These are phyloP conservation scores for Armadillidium nasatum DNA, from an alignment of 1,140 invertebrate genomes.

Conservation along the genomic window DNA sequence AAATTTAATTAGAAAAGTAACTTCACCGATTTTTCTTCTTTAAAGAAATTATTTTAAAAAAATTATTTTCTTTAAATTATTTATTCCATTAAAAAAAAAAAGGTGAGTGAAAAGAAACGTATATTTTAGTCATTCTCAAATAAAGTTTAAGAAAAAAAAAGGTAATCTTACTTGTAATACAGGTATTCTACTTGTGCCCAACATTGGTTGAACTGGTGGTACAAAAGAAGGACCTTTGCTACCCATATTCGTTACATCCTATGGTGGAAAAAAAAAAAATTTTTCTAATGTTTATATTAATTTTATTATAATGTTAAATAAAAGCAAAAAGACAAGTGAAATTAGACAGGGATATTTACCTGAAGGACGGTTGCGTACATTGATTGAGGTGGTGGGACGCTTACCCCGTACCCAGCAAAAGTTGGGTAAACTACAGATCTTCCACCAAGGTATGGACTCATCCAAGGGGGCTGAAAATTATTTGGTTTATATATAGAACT, in stretches of 20 bases:
- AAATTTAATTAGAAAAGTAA: too few species aligned
- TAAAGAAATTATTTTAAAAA: too few species aligned
- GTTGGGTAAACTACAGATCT: slow-evolving; percentile 30
- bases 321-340: background rate
- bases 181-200: slow-evolving; percentile 19
- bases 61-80: too few species aligned
- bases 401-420: slow-evolving; percentile 33
- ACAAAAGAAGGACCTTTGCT: slow-evolving; percentile 47
- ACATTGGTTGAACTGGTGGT: background rate
- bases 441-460: slow-evolving; percentile 35
- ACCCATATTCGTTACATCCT: slow-evolving; percentile 52
- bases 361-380: slow-evolving; percentile 40
- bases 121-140: too few species aligned
- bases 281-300: slow-evolving; percentile 16
- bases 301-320: too few species aligned
- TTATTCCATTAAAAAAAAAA: too few species aligned
- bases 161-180: background rate
- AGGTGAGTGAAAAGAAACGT: too few species aligned
- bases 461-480: slow-evolving; percentile 35
- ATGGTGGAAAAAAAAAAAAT: slow-evolving; percentile 45
- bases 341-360: slow-evolving; percentile 32
- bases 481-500: too few species aligned
- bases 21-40: too few species aligned
- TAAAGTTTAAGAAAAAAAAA: too few species aligned
- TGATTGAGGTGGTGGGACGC: slow-evolving; percentile 38